Evolutionary conservation across 1,140 invertebrate genomes (phyloP).

Genomic region (Drosophila bocqueti): DNA sequence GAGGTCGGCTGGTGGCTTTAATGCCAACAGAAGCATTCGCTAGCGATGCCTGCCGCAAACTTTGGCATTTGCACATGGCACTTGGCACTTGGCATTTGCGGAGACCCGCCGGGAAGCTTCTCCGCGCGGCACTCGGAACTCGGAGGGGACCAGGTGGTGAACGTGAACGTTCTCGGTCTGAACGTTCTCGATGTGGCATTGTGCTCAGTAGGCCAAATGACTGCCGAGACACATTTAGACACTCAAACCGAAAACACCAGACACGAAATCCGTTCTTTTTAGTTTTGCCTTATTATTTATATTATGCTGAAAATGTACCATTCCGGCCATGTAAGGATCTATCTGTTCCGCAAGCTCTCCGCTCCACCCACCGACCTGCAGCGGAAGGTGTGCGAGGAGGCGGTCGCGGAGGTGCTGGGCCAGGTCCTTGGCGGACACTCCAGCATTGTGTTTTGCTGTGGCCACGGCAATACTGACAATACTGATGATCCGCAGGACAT

Average conservation of each 20-base stretch:
- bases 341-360: constrained; percentile 59
- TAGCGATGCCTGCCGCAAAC: constrained; percentile 55
- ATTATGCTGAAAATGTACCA: constrained; percentile 1
- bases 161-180: constrained; percentile 67
- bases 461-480: not conserved
- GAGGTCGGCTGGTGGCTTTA: constrained; percentile 17
- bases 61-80: constrained; percentile 67
- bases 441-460: constrained; percentile 48
- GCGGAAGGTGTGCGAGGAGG: constrained; percentile 36
- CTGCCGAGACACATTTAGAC: constrained; percentile 32
- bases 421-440: constrained; percentile 42
- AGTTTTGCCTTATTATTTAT: constrained; percentile 1
- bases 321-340: constrained; percentile 50
- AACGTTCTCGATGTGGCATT: constrained; percentile 25
- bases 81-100: constrained; percentile 68
- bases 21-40: constrained; percentile 48
- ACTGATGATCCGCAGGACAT: constrained; percentile 22
- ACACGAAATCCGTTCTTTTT: constrained; percentile 24
- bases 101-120: constrained; percentile 28
- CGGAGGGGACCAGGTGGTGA: constrained; percentile 33
- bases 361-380: constrained; percentile 25
- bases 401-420: constrained; percentile 35
- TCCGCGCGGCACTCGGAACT: not conserved
- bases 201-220: constrained; percentile 66
- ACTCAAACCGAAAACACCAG: not conserved